Percentiles rank a stretch among this genome's conserved stretches.
These are phyloP conservation scores for Horisme vitalbata DNA, from an alignment of 2,888 invertebrate genomes.

Conservation along the genomic window DNA sequence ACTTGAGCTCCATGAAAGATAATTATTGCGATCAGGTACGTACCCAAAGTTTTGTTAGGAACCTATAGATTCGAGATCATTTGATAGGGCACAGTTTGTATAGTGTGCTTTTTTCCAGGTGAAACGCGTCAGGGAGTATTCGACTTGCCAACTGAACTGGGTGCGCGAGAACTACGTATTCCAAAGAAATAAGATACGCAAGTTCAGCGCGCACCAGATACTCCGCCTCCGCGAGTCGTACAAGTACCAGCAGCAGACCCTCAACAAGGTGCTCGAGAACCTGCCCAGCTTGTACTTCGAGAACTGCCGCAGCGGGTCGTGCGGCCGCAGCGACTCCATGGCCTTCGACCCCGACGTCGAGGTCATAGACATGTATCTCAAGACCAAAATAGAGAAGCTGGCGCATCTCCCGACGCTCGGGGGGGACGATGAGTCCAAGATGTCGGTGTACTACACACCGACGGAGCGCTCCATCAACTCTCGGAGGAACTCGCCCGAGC, in stretches of 20 bases:
- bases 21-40: constrained; percentile 94
- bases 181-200: constrained; percentile 96
- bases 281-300: constrained; percentile 95
- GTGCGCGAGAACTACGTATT: constrained; percentile 97
- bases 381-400: constrained; percentile 85
- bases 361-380: constrained; percentile 86
- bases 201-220: constrained; percentile 96
- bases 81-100: constrained; percentile 20
- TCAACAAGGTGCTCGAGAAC: constrained; percentile 96
- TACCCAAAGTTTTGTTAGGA: neutral
- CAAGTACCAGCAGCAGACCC: constrained; percentile 97
- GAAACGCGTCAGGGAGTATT: constrained; percentile 95
- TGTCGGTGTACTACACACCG: constrained; percentile 92
- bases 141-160: constrained; percentile 94
- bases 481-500: constrained; percentile 67
- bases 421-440: constrained; percentile 85
- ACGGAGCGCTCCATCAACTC: constrained; percentile 85
- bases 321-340: constrained; percentile 89
- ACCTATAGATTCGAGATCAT: neutral
- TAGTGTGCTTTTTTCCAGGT: constrained; percentile 82
- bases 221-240: constrained; percentile 94
- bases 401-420: constrained; percentile 75
- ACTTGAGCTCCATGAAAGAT: constrained; percentile 92
- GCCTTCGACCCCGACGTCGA: constrained; percentile 87
- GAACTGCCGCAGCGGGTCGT: constrained; percentile 94